Conservation (phyloP, 2,797 vertebrate genomes). For the Salarias fasciatus region DNA sequence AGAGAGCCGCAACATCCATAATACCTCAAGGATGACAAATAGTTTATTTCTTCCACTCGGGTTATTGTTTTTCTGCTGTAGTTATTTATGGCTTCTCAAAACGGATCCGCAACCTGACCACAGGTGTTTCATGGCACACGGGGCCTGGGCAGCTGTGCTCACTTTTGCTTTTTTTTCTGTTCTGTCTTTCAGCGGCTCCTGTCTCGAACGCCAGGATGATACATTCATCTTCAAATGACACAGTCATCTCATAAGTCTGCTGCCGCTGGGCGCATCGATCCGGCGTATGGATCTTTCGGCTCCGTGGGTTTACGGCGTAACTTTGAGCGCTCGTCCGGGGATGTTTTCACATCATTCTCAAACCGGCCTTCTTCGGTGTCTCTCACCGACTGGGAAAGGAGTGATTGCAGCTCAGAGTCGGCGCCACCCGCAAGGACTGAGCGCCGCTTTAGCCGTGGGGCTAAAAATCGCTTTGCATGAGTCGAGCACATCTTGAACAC, state of each 20-base stretch:
- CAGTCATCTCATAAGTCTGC: slow-evolving; percentile 50
- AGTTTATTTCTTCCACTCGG: slow-evolving; percentile 35
- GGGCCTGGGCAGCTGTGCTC: slow-evolving; percentile 17
- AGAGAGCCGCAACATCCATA: slow-evolving; percentile 32
- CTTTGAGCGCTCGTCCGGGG: slow-evolving; percentile 19
- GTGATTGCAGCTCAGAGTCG: too few species aligned
- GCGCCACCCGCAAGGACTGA: too few species aligned
- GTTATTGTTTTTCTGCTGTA: slow-evolving; percentile 58
- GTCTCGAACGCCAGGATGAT: slow-evolving; percentile 23
- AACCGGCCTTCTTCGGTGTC: neutral
- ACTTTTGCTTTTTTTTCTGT: slow-evolving; percentile 20
- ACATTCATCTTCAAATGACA: slow-evolving; percentile 57
- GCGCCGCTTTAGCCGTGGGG: too few species aligned
- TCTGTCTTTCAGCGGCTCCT: neutral
- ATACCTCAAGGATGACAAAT: slow-evolving; percentile 53
- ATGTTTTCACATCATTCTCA: slow-evolving; percentile 15
- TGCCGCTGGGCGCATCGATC: slow-evolving; percentile 55
- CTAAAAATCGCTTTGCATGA: neutral
- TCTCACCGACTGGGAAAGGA: neutral
- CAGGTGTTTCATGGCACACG: slow-evolving; percentile 35
- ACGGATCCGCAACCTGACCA: slow-evolving; percentile 26
- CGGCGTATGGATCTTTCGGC: slow-evolving; percentile 38
- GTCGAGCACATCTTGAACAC: too few species aligned
- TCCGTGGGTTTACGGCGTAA: slow-evolving; percentile 22
- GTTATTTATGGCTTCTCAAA: slow-evolving; percentile 55